These are phyloP conservation scores for Eurystomus glaucurus DNA, from an alignment of 2,797 vertebrate species.

Conservation along the genomic window DNA sequence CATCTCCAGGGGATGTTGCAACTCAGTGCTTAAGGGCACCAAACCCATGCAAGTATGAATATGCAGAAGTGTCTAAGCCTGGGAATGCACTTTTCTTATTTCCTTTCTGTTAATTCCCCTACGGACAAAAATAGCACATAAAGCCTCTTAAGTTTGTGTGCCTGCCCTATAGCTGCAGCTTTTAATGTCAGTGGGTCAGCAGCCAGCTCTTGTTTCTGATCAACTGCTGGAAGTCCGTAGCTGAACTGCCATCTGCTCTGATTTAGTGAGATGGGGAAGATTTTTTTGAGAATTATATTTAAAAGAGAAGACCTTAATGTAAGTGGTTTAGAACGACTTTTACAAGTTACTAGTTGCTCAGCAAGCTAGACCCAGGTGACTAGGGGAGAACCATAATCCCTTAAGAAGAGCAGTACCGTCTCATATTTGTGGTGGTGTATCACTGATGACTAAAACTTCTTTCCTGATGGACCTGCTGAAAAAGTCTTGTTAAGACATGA, in stretches of 20 bases:
- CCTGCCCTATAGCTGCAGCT: not conserved
- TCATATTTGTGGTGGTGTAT: rapidly evolving
- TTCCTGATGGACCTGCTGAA: not conserved
- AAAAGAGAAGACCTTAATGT: not conserved
- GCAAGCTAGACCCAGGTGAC: not conserved
- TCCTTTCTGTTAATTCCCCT: slow-evolving; percentile 37
- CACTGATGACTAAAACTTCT: not conserved
- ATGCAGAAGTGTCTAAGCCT: not conserved
- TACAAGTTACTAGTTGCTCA: not conserved
- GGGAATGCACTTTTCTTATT: not conserved
- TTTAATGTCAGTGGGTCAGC: slow-evolving; percentile 19
- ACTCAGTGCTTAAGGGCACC: not conserved
- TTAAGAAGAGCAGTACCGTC: not conserved
- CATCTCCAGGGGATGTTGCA: slow-evolving; percentile 39
- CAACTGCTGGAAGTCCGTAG: not conserved
- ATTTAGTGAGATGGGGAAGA: not conserved
- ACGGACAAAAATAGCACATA: slow-evolving; percentile 13
- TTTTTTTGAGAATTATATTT: not conserved
- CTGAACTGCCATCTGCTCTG: not conserved
- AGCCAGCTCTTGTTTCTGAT: not conserved
- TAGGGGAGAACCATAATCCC: not conserved
- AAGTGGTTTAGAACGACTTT: not conserved
- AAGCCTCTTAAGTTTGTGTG: slow-evolving; percentile 39
- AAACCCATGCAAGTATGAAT: not conserved
- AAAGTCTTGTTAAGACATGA: not conserved